These are phyloP conservation scores for Drosophila borealis DNA, from an alignment of 2,888 invertebrate genomes.

Conservation along the genomic window DNA sequence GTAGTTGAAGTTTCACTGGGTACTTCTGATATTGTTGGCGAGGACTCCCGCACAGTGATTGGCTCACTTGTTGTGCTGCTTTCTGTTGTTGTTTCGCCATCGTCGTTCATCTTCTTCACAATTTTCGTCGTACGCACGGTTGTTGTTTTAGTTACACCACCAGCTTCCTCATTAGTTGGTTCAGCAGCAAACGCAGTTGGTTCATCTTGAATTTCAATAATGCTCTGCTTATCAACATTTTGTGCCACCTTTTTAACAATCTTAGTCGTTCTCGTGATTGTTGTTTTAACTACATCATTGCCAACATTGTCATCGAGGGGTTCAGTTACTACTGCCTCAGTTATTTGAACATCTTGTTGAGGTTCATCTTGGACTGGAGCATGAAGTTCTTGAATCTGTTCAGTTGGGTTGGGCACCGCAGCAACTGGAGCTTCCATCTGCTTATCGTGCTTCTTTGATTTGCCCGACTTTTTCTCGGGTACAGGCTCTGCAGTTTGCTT, in stretches of 20 bases:
- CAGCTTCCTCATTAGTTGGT: constrained; percentile 22
- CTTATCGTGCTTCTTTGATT: constrained; percentile 31
- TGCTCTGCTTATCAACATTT: constrained; percentile 56
- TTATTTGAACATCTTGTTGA: constrained; percentile 2
- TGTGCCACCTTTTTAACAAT: constrained; percentile 78
- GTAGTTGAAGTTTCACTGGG: constrained; percentile 70
- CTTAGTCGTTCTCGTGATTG: constrained; percentile 79
- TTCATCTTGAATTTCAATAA: constrained; percentile 25
- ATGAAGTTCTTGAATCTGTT: constrained; percentile 8
- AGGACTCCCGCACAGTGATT: constrained; percentile 66
- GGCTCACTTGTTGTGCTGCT: constrained; percentile 69
- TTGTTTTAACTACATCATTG: constrained; percentile 78
- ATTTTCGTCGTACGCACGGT: constrained; percentile 82
- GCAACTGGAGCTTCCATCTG: background rate
- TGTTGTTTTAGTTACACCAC: constrained; percentile 81
- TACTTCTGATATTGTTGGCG: constrained; percentile 66
- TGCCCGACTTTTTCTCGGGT: constrained; percentile 31
- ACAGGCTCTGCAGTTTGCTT: constrained; percentile 23
- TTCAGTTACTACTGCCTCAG: constrained; percentile 11
- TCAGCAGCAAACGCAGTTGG: constrained; percentile 29
- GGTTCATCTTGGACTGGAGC: constrained; percentile 12
- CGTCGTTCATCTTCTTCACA: constrained; percentile 77
- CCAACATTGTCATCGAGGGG: constrained; percentile 11
- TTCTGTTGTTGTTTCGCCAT: constrained; percentile 68
- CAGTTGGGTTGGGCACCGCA: background rate